Evolutionary conservation across 2,113 vertebrate species (phyloP).

Genomic region (Lagopus leucura): DNA sequence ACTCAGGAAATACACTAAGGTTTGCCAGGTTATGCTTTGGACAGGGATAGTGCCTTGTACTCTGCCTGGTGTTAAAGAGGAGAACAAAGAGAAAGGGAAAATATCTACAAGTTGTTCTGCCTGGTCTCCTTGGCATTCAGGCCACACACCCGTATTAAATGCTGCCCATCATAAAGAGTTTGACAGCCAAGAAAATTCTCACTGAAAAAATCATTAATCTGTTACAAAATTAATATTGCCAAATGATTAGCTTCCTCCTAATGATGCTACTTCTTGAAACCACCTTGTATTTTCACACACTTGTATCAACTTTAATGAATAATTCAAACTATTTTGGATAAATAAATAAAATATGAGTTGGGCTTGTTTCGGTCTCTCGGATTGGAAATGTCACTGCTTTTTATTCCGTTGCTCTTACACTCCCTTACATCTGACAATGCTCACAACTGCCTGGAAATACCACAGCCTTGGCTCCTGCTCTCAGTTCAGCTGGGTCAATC

Average conservation of each 20-base stretch:
- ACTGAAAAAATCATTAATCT: neutral
- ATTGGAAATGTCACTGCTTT: conserved; percentile 62
- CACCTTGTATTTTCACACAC: conserved; percentile 59
- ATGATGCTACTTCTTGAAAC: conserved; percentile 55
- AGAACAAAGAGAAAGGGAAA: neutral
- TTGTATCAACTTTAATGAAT: conserved; percentile 70
- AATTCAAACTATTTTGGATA: conserved; percentile 75
- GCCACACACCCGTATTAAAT: neutral
- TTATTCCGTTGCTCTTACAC: conserved; percentile 40
- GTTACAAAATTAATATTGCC: conserved; percentile 35
- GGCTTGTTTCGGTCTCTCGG: conserved; percentile 47
- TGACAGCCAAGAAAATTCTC: neutral
- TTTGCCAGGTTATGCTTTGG: neutral
- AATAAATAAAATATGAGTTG: conserved; percentile 75
- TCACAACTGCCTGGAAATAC: conserved; percentile 51
- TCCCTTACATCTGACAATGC: conserved; percentile 11
- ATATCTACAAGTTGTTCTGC: neutral
- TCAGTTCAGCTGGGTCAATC: conserved; percentile 45
- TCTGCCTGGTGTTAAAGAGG: neutral
- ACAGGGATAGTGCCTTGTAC: neutral
- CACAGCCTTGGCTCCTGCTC: conserved; percentile 32
- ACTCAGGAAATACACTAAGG: neutral
- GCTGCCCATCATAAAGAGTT: neutral
- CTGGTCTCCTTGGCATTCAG: neutral
- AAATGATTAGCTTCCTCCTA: conserved; percentile 37